Evolutionary conservation across 2,888 invertebrate genomes (phyloP).

Genomic region (Cerastis leucographa): DNA sequence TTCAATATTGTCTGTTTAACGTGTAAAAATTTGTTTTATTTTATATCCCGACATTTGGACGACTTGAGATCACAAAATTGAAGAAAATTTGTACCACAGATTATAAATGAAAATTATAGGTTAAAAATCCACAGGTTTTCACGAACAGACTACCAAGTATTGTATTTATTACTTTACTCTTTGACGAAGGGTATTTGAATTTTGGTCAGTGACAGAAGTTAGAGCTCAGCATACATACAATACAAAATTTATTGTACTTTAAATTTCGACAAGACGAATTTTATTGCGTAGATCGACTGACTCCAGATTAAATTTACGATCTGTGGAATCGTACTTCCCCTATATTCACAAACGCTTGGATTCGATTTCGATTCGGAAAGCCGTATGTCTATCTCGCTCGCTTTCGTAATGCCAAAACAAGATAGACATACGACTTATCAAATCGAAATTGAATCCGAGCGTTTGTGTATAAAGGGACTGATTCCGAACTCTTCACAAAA

Average conservation of each 20-base stretch:
- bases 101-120: slow-evolving; percentile 33
- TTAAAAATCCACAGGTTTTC: slow-evolving; percentile 1
- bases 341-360: no score
- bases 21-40: slow-evolving; percentile 47
- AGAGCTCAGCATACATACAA: neutral
- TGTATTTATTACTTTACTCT: no score
- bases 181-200: no score
- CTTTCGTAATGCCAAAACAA: no score
- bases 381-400: no score
- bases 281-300: neutral
- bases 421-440: no score
- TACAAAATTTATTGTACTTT: neutral
- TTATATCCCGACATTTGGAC: slow-evolving; percentile 58
- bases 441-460: no score
- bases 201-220: neutral
- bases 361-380: no score
- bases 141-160: neutral
- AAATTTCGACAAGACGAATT: neutral
- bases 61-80: slow-evolving; percentile 53
- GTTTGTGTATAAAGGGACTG: no score
- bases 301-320: neutral
- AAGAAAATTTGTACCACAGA: slow-evolving; percentile 53
- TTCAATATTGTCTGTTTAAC: slow-evolving; percentile 33
- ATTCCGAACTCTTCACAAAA: no score
- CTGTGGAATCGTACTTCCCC: no score